Conservation (phyloP, 53 echinoderm and acorn worm species). For the Paelopatides confundens region DNA sequence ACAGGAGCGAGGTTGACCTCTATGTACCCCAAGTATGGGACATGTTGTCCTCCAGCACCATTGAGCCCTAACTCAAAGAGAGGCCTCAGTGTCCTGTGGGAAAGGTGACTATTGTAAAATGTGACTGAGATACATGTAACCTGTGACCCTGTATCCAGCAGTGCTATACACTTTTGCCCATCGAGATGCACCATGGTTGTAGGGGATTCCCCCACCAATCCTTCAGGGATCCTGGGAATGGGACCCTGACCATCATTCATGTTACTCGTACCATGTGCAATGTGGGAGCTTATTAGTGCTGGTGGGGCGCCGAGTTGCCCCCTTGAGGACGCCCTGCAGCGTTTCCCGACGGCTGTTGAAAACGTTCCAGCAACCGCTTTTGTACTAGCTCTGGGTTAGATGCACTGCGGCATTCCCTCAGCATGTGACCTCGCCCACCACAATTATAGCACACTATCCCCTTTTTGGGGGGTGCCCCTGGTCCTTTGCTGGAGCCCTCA, state of each 20-base stretch:
- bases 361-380: constrained; percentile 12
- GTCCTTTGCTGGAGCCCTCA: neutral
- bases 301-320: constrained; percentile 52
- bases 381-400: constrained; percentile 53
- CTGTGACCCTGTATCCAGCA: constrained; percentile 76
- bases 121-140: constrained; percentile 53
- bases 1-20: constrained; percentile 21
- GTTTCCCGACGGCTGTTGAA: constrained; percentile 50
- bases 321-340: constrained; percentile 54
- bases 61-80: constrained; percentile 42
- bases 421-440: constrained; percentile 59
- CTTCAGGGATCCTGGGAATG: neutral
- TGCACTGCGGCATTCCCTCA: constrained; percentile 16
- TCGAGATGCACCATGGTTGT: constrained; percentile 34
- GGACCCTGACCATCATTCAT: neutral
- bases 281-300: constrained; percentile 11
- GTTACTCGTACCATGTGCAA: too few species aligned
- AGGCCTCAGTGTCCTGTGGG: constrained; percentile 40
- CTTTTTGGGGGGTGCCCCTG: neutral
- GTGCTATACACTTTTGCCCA: constrained; percentile 17
- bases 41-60: constrained; percentile 57
- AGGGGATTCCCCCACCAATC: constrained; percentile 50
- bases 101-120: constrained; percentile 38
- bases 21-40: constrained; percentile 67
- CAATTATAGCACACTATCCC: constrained; percentile 56